phyloP scores from a whole-genome alignment of 2,888 invertebrate species.

The Pteria penguin region DNA sequence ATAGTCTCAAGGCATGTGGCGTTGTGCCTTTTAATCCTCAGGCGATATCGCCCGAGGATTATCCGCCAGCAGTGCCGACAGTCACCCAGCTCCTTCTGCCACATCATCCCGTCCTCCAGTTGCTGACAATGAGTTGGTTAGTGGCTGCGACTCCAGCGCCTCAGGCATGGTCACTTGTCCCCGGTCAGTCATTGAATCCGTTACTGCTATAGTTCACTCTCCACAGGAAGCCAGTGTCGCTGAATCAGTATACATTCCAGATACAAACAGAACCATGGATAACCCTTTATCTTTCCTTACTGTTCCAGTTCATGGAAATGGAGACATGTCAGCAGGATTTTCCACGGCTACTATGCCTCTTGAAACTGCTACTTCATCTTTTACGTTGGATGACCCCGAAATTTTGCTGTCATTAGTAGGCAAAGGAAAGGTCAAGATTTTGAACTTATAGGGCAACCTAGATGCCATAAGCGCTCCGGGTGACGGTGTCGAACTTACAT shows the following conservation, averaged over 20 bases:
- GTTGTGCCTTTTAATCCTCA: conserved; percentile 40
- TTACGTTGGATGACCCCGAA: conserved; percentile 27
- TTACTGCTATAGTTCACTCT: background rate
- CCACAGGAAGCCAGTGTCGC: background rate
- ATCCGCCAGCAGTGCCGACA: conserved; percentile 22
- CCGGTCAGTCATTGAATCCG: too few species aligned
- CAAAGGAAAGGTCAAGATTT: conserved; percentile 1
- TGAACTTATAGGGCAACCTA: background rate
- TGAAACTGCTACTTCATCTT: background rate
- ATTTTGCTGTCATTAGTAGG: background rate
- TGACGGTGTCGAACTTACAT: too few species aligned
- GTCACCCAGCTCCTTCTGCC: background rate
- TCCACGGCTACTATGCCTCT: conserved; percentile 8
- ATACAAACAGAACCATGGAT: background rate
- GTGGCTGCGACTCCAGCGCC: too few species aligned
- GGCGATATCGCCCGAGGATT: conserved; percentile 28
- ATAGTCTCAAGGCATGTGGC: conserved; percentile 47
- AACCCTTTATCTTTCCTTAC: background rate
- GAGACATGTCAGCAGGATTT: too few species aligned
- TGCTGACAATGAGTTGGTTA: too few species aligned
- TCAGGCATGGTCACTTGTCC: conserved; percentile 1
- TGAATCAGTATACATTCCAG: background rate
- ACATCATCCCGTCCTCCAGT: background rate
- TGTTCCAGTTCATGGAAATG: background rate
- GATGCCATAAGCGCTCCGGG: background rate